Evolutionary conservation across 1,140 invertebrate species (phyloP).

Genomic region (Manduca sexta): DNA sequence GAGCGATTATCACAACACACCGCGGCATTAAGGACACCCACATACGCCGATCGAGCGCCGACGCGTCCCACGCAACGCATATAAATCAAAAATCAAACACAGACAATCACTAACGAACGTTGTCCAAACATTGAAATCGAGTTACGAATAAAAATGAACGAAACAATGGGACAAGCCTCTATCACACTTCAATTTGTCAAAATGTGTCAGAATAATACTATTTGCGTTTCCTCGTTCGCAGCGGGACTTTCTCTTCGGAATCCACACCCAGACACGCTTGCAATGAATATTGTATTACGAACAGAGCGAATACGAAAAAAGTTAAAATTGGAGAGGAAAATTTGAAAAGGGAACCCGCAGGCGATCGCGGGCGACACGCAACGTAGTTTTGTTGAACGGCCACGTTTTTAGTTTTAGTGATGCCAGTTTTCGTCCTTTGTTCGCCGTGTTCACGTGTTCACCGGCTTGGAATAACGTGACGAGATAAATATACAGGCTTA

Average conservation of each 20-base stretch:
- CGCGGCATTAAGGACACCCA: slow-evolving; percentile 1
- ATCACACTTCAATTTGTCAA: slow-evolving; percentile 48
- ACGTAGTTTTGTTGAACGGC: slow-evolving; percentile 11
- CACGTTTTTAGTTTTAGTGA: slow-evolving; percentile 1
- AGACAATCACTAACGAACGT: slow-evolving; percentile 60
- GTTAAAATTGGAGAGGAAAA: slow-evolving; percentile 25
- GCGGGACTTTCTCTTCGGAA: slow-evolving; percentile 14
- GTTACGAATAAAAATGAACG: slow-evolving; percentile 52
- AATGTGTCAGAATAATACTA: slow-evolving; percentile 38
- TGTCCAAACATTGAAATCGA: slow-evolving; percentile 51
- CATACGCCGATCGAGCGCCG: slow-evolving; percentile 43
- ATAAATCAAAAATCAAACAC: slow-evolving; percentile 63
- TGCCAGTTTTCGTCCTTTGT: slow-evolving; percentile 32
- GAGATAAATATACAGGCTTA: slow-evolving; percentile 31
- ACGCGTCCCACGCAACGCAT: slow-evolving; percentile 35
- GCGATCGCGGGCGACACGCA: slow-evolving; percentile 22
- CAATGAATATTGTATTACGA: slow-evolving; percentile 41
- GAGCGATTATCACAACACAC: too few relatives aligned
- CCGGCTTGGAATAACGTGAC: slow-evolving; percentile 33
- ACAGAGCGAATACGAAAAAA: slow-evolving; percentile 28
- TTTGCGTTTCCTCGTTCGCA: slow-evolving; percentile 28
- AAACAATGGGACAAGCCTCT: slow-evolving; percentile 33
- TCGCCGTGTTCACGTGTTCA: slow-evolving; percentile 22
- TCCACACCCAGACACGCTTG: slow-evolving; percentile 22
- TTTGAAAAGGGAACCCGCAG: slow-evolving; percentile 28